Conservation (phyloP, 2,888 invertebrate genomes). For the Gortyna flavago region DNA sequence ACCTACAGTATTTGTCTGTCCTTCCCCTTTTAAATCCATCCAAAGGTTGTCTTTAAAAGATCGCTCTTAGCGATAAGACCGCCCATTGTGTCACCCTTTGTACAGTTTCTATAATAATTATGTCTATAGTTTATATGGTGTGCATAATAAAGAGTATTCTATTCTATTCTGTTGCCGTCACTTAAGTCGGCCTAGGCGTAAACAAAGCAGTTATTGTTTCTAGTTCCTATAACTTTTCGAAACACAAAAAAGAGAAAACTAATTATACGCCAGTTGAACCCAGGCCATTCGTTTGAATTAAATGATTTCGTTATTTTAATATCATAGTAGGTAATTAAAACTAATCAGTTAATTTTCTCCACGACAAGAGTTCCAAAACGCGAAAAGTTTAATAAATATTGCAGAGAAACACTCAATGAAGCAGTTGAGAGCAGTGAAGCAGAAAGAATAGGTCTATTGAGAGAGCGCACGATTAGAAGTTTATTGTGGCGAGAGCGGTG, state of each 20-base stretch:
- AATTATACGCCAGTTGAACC: background rate
- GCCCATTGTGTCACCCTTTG: too few species aligned
- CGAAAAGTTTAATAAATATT: too few species aligned
- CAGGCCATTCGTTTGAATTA: constrained; percentile 1
- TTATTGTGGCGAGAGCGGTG: background rate
- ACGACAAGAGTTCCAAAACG: background rate
- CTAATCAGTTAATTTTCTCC: background rate
- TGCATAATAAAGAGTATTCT: too few species aligned
- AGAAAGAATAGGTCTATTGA: background rate
- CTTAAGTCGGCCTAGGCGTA: background rate
- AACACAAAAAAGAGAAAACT: background rate
- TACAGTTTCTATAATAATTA: too few species aligned
- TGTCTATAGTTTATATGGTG: too few species aligned
- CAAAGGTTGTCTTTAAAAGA: too few species aligned
- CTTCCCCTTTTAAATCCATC: too few species aligned
- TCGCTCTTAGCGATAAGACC: too few species aligned
- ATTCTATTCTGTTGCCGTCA: too few species aligned
- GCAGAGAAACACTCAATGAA: background rate
- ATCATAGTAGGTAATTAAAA: background rate
- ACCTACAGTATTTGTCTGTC: too few species aligned
- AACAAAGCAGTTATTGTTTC: background rate
- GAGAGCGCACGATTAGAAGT: background rate
- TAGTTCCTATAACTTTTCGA: background rate
- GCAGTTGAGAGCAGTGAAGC: background rate
- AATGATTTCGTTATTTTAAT: background rate